Evolutionary conservation across 2,797 vertebrate genomes (phyloP).

Genomic region (Sternarchorhynchus goeldii): DNA sequence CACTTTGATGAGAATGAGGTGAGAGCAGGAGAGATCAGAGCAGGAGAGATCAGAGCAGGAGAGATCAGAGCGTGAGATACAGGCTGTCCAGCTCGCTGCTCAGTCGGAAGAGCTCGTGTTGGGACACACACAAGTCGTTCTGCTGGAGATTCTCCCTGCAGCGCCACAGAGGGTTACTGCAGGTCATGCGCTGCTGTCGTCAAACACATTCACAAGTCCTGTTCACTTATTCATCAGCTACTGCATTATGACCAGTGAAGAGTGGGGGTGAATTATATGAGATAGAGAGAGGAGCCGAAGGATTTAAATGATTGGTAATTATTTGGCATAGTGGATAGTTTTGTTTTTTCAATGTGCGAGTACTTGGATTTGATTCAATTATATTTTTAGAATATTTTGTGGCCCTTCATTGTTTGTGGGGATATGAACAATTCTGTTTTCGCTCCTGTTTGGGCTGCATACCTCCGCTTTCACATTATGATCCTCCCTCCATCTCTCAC

Average conservation of each 20-base stretch:
- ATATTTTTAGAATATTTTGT: too few species aligned
- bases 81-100: neutral
- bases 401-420: too few species aligned
- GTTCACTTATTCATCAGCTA: neutral
- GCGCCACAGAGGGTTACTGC: constrained; percentile 2
- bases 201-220: neutral
- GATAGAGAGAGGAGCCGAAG: too few species aligned
- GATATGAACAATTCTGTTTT: too few species aligned
- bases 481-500: too few species aligned
- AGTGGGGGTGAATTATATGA: neutral
- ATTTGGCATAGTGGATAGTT: too few species aligned
- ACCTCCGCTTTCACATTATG: too few species aligned
- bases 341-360: too few species aligned
- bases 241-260: neutral
- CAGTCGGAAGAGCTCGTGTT: constrained; percentile 42
- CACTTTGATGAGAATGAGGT: constrained; percentile 24
- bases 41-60: neutral
- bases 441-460: too few species aligned
- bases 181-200: constrained; percentile 28
- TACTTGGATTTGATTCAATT: too few species aligned
- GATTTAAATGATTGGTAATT: too few species aligned
- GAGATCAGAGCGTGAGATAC: neutral
- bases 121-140: constrained; percentile 40
- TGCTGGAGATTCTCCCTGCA: constrained; percentile 37
- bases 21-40: neutral